A percentile compares a stretch with the other conserved stretches of the same genome.
phyloP scores from a whole-genome alignment of 1,140 invertebrate species.

The Chymomyza costata region DNA sequence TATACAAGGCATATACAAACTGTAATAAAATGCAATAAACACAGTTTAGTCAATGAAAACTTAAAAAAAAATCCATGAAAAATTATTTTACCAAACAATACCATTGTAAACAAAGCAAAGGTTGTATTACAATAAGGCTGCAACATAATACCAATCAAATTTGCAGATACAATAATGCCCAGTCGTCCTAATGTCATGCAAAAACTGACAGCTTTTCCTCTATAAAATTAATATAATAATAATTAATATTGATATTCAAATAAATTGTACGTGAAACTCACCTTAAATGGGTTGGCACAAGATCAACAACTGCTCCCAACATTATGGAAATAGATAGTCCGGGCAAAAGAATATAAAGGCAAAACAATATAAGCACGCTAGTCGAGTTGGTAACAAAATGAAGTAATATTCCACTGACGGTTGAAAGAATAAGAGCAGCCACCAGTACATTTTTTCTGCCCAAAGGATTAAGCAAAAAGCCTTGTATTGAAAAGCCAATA shows the following conservation, averaged over 20 bases:
- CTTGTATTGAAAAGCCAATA: conserved; percentile 61
- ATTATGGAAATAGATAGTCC: conserved; percentile 75
- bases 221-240: conserved; percentile 38
- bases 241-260: conserved; percentile 2
- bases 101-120: conserved; percentile 60
- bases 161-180: conserved; percentile 78
- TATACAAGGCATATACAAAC: conserved; percentile 49
- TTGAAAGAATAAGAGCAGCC: conserved; percentile 38
- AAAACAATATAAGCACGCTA: conserved; percentile 66
- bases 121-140: conserved; percentile 77
- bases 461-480: conserved; percentile 62
- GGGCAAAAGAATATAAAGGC: conserved; percentile 67
- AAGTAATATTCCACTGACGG: conserved; percentile 50
- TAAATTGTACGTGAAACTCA: conserved; percentile 20
- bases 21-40: conserved; percentile 22
- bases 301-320: conserved; percentile 75
- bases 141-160: conserved; percentile 77
- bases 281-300: conserved; percentile 76
- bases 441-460: conserved; percentile 66
- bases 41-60: background rate
- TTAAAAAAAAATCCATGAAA: background rate
- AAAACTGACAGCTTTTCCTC: conserved; percentile 79
- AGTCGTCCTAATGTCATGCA: conserved; percentile 78
- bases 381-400: conserved; percentile 60
- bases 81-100: conserved; percentile 53